phyloP scores from a whole-genome alignment of 2,797 vertebrate genomes.

The Pangasius krempfi region DNA sequence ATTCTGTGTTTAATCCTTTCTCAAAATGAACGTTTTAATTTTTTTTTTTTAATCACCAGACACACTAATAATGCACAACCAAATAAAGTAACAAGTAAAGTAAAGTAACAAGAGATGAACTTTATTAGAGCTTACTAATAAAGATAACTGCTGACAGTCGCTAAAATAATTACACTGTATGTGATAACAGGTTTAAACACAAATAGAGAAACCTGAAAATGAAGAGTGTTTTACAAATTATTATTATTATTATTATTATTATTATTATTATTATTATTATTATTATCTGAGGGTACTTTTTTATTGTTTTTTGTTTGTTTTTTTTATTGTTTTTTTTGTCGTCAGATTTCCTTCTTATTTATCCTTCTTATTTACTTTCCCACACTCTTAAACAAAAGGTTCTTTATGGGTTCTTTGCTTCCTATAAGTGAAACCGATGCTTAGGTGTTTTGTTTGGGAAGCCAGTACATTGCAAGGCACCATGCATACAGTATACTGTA shows the following conservation, averaged over 20 bases:
- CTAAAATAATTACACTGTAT: background rate
- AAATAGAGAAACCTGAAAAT: too few species aligned
- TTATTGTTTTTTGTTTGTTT: too few species aligned
- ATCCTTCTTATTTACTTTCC: too few species aligned
- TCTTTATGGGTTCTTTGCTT: background rate
- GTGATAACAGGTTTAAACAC: too few species aligned
- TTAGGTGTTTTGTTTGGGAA: background rate
- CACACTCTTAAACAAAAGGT: background rate
- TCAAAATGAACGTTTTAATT: background rate
- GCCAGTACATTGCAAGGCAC: background rate
- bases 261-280: too few species aligned
- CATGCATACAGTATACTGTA: background rate
- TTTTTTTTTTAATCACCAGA: background rate
- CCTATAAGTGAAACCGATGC: background rate
- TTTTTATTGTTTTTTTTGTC: background rate
- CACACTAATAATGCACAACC: background rate
- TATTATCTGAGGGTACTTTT: background rate
- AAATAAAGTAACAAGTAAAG: background rate
- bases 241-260: too few species aligned
- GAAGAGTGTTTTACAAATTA: too few species aligned
- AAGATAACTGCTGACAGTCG: background rate
- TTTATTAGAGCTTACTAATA: background rate
- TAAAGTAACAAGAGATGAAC: background rate
- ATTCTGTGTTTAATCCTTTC: background rate
- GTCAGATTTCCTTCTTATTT: background rate